phyloP scores from a whole-genome alignment of 1,140 invertebrate genomes.

The Heterodera schachtii region DNA sequence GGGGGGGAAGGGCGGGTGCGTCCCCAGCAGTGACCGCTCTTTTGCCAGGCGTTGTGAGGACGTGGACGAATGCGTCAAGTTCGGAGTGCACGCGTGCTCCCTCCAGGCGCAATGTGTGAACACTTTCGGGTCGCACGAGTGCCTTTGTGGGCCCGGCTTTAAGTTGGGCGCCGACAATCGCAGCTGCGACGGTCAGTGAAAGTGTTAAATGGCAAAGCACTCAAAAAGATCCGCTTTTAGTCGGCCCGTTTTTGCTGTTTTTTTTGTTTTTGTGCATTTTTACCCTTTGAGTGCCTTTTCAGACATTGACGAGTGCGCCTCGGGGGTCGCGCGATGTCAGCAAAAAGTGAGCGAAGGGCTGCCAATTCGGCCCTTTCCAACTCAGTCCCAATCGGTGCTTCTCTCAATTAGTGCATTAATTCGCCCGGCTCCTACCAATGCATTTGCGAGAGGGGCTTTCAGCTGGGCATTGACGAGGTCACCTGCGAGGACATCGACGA shows the following conservation, averaged over 20 bases:
- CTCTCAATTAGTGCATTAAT: constrained; percentile 45
- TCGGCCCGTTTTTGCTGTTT: too few relatives aligned
- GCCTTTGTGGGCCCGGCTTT: constrained; percentile 69
- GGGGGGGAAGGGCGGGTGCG: too few relatives aligned
- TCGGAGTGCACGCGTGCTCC: constrained; percentile 61
- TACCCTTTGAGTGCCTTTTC: not conserved
- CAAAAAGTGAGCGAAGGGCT: constrained; percentile 18
- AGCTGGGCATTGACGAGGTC: constrained; percentile 60
- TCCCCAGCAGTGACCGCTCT: too few relatives aligned
- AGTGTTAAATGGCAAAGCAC: constrained; percentile 27
- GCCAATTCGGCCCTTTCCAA: too few relatives aligned
- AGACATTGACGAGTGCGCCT: constrained; percentile 50
- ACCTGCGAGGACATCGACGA: constrained; percentile 68
- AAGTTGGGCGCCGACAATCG: constrained; percentile 55
- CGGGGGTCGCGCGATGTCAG: constrained; percentile 40
- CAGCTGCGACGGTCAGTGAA: constrained; percentile 57
- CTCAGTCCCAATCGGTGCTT: not conserved
- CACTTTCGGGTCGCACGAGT: constrained; percentile 63
- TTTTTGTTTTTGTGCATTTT: too few relatives aligned
- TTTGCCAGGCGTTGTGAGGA: constrained; percentile 54
- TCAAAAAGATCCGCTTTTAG: too few relatives aligned
- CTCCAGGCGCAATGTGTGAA: constrained; percentile 64
- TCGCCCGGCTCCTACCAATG: constrained; percentile 53
- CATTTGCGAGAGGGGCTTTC: constrained; percentile 70
- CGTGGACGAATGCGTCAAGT: constrained; percentile 63